Evolutionary conservation across 2,113 vertebrate genomes (phyloP), one percentile per base, ranked within the genome.

Genomic region (Silurus glanis): DNA sequence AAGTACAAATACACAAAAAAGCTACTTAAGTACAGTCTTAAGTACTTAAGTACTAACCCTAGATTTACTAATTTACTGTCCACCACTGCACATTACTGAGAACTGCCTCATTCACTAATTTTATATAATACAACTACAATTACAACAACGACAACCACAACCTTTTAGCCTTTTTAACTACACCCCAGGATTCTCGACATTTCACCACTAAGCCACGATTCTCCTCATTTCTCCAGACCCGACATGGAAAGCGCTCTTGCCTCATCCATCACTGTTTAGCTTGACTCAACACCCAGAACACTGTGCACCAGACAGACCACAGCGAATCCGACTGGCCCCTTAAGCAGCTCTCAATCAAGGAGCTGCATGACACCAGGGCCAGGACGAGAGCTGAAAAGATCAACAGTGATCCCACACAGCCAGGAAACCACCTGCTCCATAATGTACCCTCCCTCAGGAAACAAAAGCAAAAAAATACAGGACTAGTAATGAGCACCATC

Each of bases 311-410:
- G n/a, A 80, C 56, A 80, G 56, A 61, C 55, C 78, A 47, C 56
- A 23, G 58, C 19, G 58, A 61, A 56, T 61, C 61, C 78, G 37
- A 80, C 81, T 13, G n/a, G 16, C 49, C 64, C 62, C 37, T 37
- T 55, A 47, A 21, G 81, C 81, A 69, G 81, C 62, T 69, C 51
- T 67, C 81, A 83, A 69, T 69, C 62, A 69, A 67, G 9, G 19
- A 69, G 49, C 81, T 69, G 64, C 81, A 83, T 55, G 81, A 69
- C 62, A 83, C 49, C 61, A 13, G 64, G 49, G n/a, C 51, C 25
- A 13, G 49, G 81, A 55, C 28, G 8, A 66, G 49, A 83, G 64
- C 16, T 83, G 81, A 83, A 69, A 28, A 64, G 81, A 83, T 83
- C 64, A 83, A 83, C 81, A 69, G 47, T 69, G 64, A 69, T 67